phyloP scores from a whole-genome alignment of 2,888 invertebrate genomes.

The Tachina lurida region DNA sequence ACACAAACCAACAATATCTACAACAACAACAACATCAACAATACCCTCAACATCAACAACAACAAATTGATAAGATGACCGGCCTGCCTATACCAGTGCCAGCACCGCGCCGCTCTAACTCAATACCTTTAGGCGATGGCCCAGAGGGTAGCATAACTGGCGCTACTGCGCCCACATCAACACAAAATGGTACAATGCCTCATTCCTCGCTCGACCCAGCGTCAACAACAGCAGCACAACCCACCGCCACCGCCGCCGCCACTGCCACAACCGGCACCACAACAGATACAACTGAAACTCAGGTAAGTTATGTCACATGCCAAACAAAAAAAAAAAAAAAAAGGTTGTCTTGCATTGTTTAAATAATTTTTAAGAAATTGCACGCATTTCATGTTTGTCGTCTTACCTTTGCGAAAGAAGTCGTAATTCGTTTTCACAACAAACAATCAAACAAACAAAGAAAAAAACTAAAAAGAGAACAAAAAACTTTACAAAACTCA shows the following conservation, averaged over 20 bases:
- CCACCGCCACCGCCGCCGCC: constrained; percentile 37
- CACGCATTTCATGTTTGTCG: constrained; percentile 58
- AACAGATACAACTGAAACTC: constrained; percentile 76
- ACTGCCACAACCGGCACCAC: constrained; percentile 59
- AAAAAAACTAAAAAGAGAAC: constrained; percentile 19
- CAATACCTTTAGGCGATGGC: constrained; percentile 83
- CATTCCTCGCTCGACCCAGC: constrained; percentile 26
- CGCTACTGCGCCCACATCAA: constrained; percentile 66
- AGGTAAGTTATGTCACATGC: constrained; percentile 75
- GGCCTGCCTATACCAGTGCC: constrained; percentile 83
- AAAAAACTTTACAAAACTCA: constrained; percentile 37
- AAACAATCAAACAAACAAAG: constrained; percentile 13
- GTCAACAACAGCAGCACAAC: constrained; percentile 44
- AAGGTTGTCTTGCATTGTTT: constrained; percentile 52
- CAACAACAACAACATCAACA: constrained; percentile 71
- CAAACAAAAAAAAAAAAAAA: neutral
- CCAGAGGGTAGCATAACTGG: constrained; percentile 61
- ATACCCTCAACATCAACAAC: constrained; percentile 55
- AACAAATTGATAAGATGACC: constrained; percentile 77
- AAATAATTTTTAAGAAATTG: constrained; percentile 48
- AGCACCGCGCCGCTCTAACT: constrained; percentile 83
- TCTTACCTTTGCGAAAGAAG: constrained; percentile 31
- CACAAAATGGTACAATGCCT: constrained; percentile 64
- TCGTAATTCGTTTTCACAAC: constrained; percentile 22
- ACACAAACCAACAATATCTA: constrained; percentile 52